Evolutionary conservation across 2,888 invertebrate species (phyloP), one percentile per base, ranked within the genome.

Genomic region (Pammene fasciana): DNA sequence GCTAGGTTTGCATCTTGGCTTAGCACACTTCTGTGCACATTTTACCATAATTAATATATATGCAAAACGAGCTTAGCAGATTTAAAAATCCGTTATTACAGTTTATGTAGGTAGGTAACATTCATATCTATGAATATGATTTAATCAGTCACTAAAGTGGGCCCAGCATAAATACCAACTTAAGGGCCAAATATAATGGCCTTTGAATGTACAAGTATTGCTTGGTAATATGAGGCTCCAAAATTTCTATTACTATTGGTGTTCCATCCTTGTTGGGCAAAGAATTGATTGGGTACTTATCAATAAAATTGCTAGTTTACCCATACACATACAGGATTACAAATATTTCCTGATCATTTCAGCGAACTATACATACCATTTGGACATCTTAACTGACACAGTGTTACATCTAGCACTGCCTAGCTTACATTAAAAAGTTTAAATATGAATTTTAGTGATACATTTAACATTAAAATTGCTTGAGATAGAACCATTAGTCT

Each of bases 401-500:
- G 60, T 60, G 70, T 59, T 60, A 57, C 43, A 50, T 45, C 50
- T 68, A 68, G 62, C 48, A 68, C 68, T 64, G 64, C 45, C 70
- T 70, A 70, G 70, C 70, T 70, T 70, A 70, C 43, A 65, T 70
- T 70, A 70, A 54, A 60, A 65, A 65, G 65, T 55, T 70, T 70
- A 70, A 65, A 65, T 59, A 70, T 65, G 70, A 70, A 65, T 60
- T 70, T 60, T 65, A 70, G 59, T 41, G 54, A 70, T 70, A 70
- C 60, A 59, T 65, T 70, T 70, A 70, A 70, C 54, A 70, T 65
- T 70, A 70, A 65, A 70, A 70, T 70, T 70, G 70, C 70, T 70
- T 70, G 70, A 70, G 64, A 70, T 70, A 70, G 70, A 70, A 65
- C 65, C 55, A 70, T 70, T 65, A 65, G 48, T 65, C 68, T 68